These are phyloP conservation scores for Melanotaenia duboulayi DNA, from an alignment of 2,113 vertebrate species.

Conservation along the genomic window DNA sequence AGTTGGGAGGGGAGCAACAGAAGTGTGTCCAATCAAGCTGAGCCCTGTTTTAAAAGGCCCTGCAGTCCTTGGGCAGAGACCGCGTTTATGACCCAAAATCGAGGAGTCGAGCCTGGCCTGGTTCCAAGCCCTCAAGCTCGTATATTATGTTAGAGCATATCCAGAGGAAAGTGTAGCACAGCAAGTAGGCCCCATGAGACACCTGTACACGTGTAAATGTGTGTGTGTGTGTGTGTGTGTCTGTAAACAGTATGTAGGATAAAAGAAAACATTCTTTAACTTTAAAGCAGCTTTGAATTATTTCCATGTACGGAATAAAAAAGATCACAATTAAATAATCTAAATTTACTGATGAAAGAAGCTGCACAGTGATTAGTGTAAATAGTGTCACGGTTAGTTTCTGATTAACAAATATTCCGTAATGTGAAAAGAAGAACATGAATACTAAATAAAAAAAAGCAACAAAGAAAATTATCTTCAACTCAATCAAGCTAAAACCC, in stretches of 20 bases:
- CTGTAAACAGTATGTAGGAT: conserved; percentile 30
- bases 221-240: conserved; percentile 20
- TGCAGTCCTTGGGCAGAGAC: conserved; percentile 64
- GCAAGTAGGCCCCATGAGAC: conserved; percentile 43
- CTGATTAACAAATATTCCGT: not conserved
- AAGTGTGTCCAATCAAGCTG: conserved; percentile 76
- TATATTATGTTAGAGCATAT: conserved; percentile 62
- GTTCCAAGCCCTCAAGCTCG: conserved; percentile 51
- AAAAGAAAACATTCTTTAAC: conserved; percentile 39
- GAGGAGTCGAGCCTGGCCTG: conserved; percentile 58
- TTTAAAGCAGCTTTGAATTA: conserved; percentile 7
- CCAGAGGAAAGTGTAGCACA: conserved; percentile 48
- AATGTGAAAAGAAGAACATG: not conserved
- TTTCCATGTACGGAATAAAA: not conserved
- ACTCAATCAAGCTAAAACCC: conserved; percentile 35
- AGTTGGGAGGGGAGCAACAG: conserved; percentile 51
- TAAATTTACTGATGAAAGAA: conserved; percentile 1
- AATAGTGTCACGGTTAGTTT: not conserved
- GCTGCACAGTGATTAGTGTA: not conserved
- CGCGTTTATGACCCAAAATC: conserved; percentile 72
- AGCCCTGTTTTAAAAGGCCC: conserved; percentile 73
- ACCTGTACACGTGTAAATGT: conserved; percentile 50
- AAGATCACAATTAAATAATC: not conserved
- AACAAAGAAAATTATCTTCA: not conserved
- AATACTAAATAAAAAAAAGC: not conserved